Base-by-base conservation (phyloP, 37 sponge, comb jelly and placozoan species). In the Diacarnus erythraeanus region DNA sequence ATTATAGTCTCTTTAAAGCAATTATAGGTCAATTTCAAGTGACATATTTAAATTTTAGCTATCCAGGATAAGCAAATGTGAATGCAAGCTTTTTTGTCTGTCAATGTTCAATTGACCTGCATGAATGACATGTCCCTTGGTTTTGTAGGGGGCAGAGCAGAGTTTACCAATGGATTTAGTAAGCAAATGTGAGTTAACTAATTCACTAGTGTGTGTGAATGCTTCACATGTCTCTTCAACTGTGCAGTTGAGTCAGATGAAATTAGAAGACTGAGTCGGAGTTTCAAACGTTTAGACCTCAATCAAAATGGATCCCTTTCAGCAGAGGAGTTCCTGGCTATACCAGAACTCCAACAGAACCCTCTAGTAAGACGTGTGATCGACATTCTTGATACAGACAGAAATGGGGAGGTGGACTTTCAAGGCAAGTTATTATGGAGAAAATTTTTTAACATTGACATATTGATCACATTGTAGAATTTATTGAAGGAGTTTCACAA, bases 291-390 rank as follows among this genome's bases (percentile, higher is more conserved):
- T 39, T 70, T 98, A 26, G 99, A 98, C 63, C 31, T 98, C 72
- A 94, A 98, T 76, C 91, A 96, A 69, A 90, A 94, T 82, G 99
- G 99, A 20, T 85, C 93, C 26, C 79, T 98, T 57, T 94, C 93
- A 29, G 89, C 90, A 33, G 97, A 98, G 0, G 99, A 98, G 83
- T 98, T 98, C 64, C 89, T 98, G 85, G 66, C 77, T 38, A 88
- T 98, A 31, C 99, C 99, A 23, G 99, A 98, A 56, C 82, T 98
- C 38, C 97, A 98, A 77, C 97, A 98, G 81, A 98, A 98, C 81
- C 99, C 99, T 29, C 89, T 98, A 6, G 99, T 98, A 17, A 83
- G 87, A 33, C 72, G 99, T 29, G 99, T 98, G 10, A 96, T 98
- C 47, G 99, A 98, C 30, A 79, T 98, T 29, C 92, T 98, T 65